A percentile compares a stretch with the other conserved stretches of the same genome.
Conservation (phyloP, 2,113 vertebrate species). For the Cavia aperea region DNA sequence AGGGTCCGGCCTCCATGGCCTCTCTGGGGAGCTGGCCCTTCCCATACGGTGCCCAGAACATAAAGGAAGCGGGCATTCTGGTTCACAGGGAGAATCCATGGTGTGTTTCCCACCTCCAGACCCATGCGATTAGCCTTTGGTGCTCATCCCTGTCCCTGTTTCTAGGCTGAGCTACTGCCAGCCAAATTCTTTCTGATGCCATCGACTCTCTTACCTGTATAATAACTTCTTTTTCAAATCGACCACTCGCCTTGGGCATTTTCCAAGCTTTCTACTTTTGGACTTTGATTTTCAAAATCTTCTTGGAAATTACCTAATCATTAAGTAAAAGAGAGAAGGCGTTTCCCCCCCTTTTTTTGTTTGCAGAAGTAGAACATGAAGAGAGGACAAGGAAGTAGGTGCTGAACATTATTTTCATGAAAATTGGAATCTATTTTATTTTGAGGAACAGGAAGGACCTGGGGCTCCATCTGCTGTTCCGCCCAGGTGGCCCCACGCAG, state of each 20-base stretch:
- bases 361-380: slow-evolving; percentile 14
- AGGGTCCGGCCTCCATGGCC: neutral
- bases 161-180: neutral
- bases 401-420: slow-evolving; percentile 31
- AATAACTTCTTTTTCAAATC: neutral
- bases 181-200: neutral
- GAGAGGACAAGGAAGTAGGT: neutral
- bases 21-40: neutral
- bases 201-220: neutral
- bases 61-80: neutral
- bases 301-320: neutral
- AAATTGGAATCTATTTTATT: slow-evolving; percentile 21
- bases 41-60: neutral
- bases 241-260: neutral
- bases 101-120: neutral
- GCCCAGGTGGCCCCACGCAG: neutral
- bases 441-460: neutral
- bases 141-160: neutral
- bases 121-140: neutral
- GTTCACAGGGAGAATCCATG: neutral
- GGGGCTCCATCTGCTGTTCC: neutral
- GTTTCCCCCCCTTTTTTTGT: neutral
- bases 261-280: neutral
- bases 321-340: neutral
- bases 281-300: slow-evolving; percentile 8